Conservation (phyloP, 2,113 vertebrate species). For the Corynorhinus townsendii region DNA sequence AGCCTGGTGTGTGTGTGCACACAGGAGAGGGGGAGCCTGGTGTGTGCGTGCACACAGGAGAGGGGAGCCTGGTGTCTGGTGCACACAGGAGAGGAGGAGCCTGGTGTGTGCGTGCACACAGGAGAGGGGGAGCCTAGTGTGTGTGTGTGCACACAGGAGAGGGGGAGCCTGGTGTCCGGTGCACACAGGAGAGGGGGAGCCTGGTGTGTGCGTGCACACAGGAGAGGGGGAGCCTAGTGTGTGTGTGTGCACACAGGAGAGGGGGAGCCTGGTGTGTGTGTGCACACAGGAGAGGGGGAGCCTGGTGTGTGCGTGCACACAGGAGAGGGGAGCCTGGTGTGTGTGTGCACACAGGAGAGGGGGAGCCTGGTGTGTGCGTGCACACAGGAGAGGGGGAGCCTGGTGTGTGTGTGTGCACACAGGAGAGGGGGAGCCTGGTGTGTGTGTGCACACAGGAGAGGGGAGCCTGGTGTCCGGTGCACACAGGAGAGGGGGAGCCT, state of each 20-base stretch:
- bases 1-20: too few relatives aligned
- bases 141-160: background rate
- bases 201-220: background rate
- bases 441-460: background rate
- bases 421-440: background rate
- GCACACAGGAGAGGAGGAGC: background rate
- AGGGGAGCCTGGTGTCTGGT: too few relatives aligned
- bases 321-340: too few relatives aligned
- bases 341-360: background rate
- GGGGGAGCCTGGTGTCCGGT: too few relatives aligned
- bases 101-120: background rate
- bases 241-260: background rate
- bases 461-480: too few relatives aligned
- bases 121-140: background rate
- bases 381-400: background rate
- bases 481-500: background rate
- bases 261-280: too few relatives aligned
- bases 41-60: background rate
- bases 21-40: background rate
- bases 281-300: background rate
- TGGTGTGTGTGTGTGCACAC: background rate
- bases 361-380: too few relatives aligned
- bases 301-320: background rate
- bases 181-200: background rate
- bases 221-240: background rate